Conservation (phyloP, 2,888 invertebrate species). For the Drosophila buzzatii region DNA sequence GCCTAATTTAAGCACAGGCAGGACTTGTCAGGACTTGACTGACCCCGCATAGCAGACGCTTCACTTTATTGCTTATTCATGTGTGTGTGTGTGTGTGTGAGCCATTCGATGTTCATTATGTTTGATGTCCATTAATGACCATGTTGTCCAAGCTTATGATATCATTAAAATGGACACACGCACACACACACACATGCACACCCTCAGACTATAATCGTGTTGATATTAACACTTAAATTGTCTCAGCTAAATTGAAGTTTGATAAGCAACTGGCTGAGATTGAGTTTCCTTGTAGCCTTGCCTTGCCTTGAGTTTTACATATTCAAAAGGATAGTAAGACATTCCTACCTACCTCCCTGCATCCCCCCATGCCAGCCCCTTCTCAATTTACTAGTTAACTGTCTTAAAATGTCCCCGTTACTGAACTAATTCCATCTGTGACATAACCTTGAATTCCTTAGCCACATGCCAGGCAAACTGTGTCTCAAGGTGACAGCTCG, state of each 20-base stretch:
- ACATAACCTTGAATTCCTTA: conserved; percentile 47
- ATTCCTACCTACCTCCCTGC: not conserved
- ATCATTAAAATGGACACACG: conserved; percentile 58
- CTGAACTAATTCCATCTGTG: conserved; percentile 54
- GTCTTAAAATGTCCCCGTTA: conserved; percentile 33
- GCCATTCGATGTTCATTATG: conserved; percentile 51
- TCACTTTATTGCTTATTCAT: conserved; percentile 7
- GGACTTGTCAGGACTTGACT: conserved; percentile 48
- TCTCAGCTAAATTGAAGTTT: conserved; percentile 26
- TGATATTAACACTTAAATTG: conserved; percentile 40
- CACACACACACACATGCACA: conserved; percentile 10
- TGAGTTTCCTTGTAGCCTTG: conserved; percentile 11
- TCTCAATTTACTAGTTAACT: conserved; percentile 27
- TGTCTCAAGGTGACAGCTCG: conserved; percentile 47
- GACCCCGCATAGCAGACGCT: conserved; percentile 4
- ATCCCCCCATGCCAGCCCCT: not conserved
- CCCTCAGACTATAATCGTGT: conserved; percentile 28
- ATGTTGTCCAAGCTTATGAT: conserved; percentile 64
- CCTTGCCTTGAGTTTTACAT: not conserved
- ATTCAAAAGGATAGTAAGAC: not conserved
- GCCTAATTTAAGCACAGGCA: conserved; percentile 54
- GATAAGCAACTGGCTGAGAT: conserved; percentile 26
- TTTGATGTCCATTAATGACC: conserved; percentile 66
- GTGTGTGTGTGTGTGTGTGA: conserved; percentile 25
- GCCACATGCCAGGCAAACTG: conserved; percentile 29